Evolutionary conservation across 1,140 invertebrate genomes (phyloP).

Genomic region (Pteromalus puparum): DNA sequence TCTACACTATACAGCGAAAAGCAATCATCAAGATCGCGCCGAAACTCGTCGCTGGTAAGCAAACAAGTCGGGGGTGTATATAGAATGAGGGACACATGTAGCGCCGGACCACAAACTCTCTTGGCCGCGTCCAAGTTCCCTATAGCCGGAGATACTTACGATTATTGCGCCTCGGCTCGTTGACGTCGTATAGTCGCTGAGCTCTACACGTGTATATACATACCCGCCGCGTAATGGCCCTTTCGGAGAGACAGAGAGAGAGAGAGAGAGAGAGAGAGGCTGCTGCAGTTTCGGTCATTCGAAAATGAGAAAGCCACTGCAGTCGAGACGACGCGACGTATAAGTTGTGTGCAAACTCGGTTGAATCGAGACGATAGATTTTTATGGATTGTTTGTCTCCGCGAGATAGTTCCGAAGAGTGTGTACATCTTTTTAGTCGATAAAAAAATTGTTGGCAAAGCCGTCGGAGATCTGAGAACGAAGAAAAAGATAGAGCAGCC

Average conservation of each 20-base stretch:
- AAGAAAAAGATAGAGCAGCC: background rate
- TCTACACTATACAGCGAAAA: background rate
- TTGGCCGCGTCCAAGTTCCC: background rate
- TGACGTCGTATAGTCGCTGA: background rate
- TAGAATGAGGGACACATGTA: too few relatives aligned
- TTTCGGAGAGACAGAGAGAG: background rate
- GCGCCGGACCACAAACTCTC: background rate
- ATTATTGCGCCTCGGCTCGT: conserved; percentile 32
- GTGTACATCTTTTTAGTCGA: background rate
- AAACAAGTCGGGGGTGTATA: background rate
- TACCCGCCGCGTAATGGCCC: background rate
- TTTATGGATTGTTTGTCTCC: conserved; percentile 5
- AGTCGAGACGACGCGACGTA: background rate
- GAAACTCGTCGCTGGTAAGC: background rate
- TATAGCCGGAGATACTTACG: conserved; percentile 27
- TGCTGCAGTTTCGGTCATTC: conserved; percentile 17
- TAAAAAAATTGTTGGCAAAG: background rate
- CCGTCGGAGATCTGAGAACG: background rate
- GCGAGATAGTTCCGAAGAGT: background rate
- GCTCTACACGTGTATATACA: background rate
- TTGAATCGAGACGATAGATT: background rate
- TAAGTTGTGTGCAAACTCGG: background rate
- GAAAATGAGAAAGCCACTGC: conserved; percentile 24
- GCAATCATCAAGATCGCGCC: background rate
- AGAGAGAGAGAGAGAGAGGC: too few relatives aligned